These are phyloP conservation scores for Sarcophilus harrisii DNA, from an alignment of 2,797 vertebrate genomes.

Conservation along the genomic window DNA sequence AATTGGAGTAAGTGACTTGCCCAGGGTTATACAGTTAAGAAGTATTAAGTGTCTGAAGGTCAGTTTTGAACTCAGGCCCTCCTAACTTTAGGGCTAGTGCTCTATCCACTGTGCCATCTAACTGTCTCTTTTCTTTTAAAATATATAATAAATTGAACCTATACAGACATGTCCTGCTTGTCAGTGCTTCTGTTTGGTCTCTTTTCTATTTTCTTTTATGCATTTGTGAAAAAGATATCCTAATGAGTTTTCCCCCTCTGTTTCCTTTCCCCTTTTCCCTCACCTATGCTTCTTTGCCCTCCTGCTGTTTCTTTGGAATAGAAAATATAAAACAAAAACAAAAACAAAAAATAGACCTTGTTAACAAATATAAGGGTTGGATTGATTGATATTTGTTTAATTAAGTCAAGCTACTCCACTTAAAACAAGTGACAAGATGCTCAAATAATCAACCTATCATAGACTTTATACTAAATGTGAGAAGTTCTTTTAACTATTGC, in stretches of 20 bases:
- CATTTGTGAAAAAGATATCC: neutral
- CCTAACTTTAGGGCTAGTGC: no score
- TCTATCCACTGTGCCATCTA: no score
- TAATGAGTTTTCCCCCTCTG: rapidly evolving
- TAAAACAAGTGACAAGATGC: neutral
- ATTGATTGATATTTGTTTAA: neutral
- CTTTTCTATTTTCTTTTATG: neutral
- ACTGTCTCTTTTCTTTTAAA: neutral
- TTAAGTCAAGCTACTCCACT: neutral
- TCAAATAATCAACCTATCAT: neutral
- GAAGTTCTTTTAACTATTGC: neutral
- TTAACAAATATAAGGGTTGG: neutral
- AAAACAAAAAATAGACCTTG: neutral
- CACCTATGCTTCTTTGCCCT: neutral
- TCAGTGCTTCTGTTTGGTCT: neutral
- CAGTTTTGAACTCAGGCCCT: no score
- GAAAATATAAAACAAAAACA: neutral
- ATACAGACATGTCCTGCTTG: neutral
- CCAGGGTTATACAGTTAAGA: no score
- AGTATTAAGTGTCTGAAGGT: no score
- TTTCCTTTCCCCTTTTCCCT: neutral
- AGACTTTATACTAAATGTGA: neutral
- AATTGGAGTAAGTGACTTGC: no score
- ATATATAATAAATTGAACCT: neutral
- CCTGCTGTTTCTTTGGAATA: neutral